phyloP scores from a whole-genome alignment of 2,797 vertebrate species.

The Diceros bicornis region DNA sequence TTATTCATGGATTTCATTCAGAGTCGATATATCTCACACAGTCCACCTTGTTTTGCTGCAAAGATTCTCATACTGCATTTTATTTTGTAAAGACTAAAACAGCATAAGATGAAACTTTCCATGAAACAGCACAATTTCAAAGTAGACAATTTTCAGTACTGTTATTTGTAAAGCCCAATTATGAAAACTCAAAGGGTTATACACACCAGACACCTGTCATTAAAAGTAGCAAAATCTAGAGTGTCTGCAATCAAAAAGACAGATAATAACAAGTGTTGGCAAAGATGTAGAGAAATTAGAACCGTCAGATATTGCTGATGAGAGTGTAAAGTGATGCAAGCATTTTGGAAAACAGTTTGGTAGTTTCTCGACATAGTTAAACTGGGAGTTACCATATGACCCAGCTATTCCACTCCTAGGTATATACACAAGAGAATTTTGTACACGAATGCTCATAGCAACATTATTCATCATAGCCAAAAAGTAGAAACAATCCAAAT shows the following conservation, averaged over 20 bases:
- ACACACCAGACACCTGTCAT: background rate
- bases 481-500: background rate
- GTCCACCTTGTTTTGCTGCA: slow-evolving; percentile 34
- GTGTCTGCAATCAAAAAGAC: background rate
- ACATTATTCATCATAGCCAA: background rate
- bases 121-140: background rate
- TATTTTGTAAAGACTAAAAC: background rate
- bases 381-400: background rate
- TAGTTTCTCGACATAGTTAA: background rate
- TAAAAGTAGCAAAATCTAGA: slow-evolving; percentile 39
- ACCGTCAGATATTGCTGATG: background rate
- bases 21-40: slow-evolving; percentile 62
- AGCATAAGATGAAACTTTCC: background rate
- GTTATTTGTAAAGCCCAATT: background rate
- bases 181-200: background rate
- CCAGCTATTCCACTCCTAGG: background rate
- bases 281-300: background rate
- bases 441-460: background rate
- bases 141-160: background rate
- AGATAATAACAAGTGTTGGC: background rate
- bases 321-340: background rate
- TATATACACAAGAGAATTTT: background rate
- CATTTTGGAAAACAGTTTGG: background rate
- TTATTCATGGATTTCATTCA: slow-evolving; percentile 75
- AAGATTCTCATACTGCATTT: background rate